A percentile compares a stretch with the other conserved stretches of the same genome.
phyloP scores from a whole-genome alignment of 1,140 invertebrate species.

The Drosophila chauvacae region DNA sequence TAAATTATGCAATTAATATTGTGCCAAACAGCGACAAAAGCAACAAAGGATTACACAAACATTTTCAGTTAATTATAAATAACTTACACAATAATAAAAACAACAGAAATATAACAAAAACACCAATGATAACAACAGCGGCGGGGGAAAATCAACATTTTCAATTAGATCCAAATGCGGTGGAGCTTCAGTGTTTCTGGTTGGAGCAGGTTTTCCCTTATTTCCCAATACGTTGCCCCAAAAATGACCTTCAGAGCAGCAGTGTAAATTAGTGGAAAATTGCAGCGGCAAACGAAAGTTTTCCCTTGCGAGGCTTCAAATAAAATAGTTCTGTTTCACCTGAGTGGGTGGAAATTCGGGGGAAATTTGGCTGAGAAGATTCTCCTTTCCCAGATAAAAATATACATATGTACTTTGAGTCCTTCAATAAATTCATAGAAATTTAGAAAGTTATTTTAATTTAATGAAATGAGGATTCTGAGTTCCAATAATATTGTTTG shows the following conservation, averaged over 20 bases:
- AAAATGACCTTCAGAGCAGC: conserved; percentile 31
- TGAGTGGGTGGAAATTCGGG: neutral
- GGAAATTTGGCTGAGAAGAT: neutral
- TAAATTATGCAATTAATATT: conserved; percentile 51
- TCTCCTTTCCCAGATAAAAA: no score
- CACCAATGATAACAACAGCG: conserved; percentile 1
- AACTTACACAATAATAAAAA: neutral
- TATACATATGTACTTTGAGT: neutral
- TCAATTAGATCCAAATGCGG: conserved; percentile 27
- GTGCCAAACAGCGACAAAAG: conserved; percentile 29
- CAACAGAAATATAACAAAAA: neutral
- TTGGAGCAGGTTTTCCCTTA: neutral
- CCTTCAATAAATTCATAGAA: no score
- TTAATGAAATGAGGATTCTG: neutral
- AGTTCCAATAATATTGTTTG: no score
- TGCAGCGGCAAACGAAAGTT: conserved; percentile 6
- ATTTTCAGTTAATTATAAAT: conserved; percentile 51
- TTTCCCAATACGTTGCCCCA: conserved; percentile 1
- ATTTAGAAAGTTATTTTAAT: no score
- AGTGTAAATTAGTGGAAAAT: conserved; percentile 15
- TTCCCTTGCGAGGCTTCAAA: conserved; percentile 1
- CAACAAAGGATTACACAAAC: conserved; percentile 47
- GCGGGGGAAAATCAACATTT: conserved; percentile 10
- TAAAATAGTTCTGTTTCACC: conserved; percentile 8
- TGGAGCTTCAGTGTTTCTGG: neutral